A percentile compares a stretch with the other conserved stretches of the same genome.
These are phyloP conservation scores for Pseudeuparius sepicola DNA, from an alignment of 2,888 invertebrate species.

Conservation along the genomic window DNA sequence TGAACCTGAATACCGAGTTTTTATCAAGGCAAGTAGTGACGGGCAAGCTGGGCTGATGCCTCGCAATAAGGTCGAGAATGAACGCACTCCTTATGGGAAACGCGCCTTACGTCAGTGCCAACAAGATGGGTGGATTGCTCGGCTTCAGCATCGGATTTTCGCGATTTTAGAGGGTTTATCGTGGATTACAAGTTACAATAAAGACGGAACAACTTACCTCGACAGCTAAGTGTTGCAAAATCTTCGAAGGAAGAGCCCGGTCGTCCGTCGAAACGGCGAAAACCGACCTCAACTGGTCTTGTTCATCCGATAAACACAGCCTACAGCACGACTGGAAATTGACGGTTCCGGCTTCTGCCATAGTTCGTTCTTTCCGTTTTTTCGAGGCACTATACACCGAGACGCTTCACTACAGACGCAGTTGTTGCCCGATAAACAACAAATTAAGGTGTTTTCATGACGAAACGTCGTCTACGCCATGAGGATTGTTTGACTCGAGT, in stretches of 20 bases:
- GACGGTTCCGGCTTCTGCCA: conserved; percentile 20
- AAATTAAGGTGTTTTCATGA: too few species aligned
- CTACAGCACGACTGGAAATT: conserved; percentile 36
- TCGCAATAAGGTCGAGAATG: conserved; percentile 3
- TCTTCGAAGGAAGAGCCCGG: conserved; percentile 49
- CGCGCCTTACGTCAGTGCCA: too few species aligned
- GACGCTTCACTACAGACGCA: too few species aligned
- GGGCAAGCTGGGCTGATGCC: too few species aligned
- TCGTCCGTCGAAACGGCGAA: conserved; percentile 30
- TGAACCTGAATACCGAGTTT: too few species aligned
- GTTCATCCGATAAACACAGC: conserved; percentile 36
- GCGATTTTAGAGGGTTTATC: background rate
- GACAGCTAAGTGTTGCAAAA: conserved; percentile 53
- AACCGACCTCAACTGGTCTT: conserved; percentile 33
- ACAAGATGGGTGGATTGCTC: too few species aligned
- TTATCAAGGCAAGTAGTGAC: too few species aligned
- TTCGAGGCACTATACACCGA: conserved; percentile 1
- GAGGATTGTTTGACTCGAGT: too few species aligned
- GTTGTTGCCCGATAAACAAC: too few species aligned
- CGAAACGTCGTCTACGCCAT: too few species aligned
- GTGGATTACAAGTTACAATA: conserved; percentile 9
- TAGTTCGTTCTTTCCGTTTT: background rate
- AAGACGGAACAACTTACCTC: conserved; percentile 45
- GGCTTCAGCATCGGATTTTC: background rate
- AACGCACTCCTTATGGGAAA: conserved; percentile 5